Evolutionary conservation across 2,113 vertebrate genomes (phyloP), one percentile per base, ranked within the genome.

Genomic region (Zosterops pallidus): DNA sequence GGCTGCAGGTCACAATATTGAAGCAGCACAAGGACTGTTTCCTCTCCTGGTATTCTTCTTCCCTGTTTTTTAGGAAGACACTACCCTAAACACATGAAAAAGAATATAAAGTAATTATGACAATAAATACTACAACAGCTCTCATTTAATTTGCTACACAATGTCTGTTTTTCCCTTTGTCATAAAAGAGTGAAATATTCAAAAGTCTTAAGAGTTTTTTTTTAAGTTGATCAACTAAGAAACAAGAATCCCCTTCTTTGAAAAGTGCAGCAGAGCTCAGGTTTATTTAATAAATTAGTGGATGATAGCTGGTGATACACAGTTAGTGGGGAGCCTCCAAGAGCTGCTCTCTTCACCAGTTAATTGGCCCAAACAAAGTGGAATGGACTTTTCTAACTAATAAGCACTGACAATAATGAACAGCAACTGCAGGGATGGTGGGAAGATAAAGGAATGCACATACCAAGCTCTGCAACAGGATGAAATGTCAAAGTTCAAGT

Each of bases 1-100:
- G 87, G 89, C 95, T 97, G 93, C 95, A 97, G 96, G 95, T 95
- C 94, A 94, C 96, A 97, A 97, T 97, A 96, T 91, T 97, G 96
- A 96, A 97, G 95, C 78, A 96, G 82, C 76, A 96, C 91, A 97
- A 90, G 95, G 47, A 57, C 88, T 83, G 81, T 85, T 97, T 97
- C 96, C 96, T 96, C 84, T 93, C 81, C 55, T 96, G 79, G 72
- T 95, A 89, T 91, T 94, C 86, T 94, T 90, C 90, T 92, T 87
- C 63, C 37, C 88, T 79, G 53, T 37, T 62, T 86, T 93, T 89
- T 90, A 79, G 77, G 83, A 89, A 89, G 88, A 50, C 77, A 78
- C 46, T 49, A 68, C 44, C 83, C 81, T 90, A 86, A 90, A 64
- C 62, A 77, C 55, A 76, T 57, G 81, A 79, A 95, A 95, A 83